Evolutionary conservation across 2,113 vertebrate species (phyloP).

Genomic region (Antechinus flavipes): DNA sequence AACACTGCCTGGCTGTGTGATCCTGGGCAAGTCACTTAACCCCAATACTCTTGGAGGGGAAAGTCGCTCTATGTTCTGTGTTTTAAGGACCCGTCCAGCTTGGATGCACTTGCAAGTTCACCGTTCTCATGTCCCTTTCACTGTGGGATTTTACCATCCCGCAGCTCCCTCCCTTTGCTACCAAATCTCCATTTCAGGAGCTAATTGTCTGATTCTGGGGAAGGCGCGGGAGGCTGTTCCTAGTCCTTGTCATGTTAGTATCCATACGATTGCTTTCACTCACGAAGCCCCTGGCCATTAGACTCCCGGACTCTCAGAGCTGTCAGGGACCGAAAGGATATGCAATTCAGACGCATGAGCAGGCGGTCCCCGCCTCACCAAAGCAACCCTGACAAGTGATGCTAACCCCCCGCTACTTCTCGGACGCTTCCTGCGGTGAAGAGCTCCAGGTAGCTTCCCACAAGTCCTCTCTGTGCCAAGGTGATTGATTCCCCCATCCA

Average conservation of each 20-base stretch:
- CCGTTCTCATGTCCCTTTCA: neutral
- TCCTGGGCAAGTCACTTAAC: no score
- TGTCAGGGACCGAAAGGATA: neutral
- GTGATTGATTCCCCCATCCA: neutral
- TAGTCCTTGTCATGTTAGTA: neutral
- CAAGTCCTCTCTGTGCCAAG: neutral
- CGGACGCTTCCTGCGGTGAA: neutral
- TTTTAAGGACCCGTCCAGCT: neutral
- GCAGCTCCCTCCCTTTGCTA: neutral
- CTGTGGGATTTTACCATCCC: neutral
- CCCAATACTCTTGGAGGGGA: neutral
- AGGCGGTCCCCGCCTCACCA: neutral
- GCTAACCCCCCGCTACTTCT: neutral
- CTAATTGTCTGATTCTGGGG: neutral
- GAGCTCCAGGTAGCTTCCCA: neutral
- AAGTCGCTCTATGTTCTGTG: neutral
- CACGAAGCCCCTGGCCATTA: neutral
- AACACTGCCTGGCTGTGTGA: no score
- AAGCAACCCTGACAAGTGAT: neutral
- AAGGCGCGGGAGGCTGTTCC: neutral
- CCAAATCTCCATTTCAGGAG: neutral
- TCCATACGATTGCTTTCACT: neutral
- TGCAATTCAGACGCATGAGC: neutral
- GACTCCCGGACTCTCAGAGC: neutral
- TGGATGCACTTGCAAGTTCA: neutral